phyloP scores from a whole-genome alignment of 1,140 invertebrate species.

The Dreissena rostriformis region DNA sequence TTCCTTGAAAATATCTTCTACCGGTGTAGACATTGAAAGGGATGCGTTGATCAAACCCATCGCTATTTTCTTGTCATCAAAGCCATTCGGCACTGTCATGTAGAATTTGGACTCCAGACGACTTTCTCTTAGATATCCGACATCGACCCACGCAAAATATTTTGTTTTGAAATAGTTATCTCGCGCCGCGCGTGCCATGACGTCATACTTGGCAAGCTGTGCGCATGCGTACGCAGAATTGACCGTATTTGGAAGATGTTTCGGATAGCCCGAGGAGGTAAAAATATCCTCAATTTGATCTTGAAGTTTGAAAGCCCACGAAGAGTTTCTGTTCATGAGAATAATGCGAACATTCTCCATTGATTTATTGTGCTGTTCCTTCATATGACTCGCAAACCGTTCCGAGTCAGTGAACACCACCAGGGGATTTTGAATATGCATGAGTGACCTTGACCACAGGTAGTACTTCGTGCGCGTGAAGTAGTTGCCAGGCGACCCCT shows the following conservation, averaged over 20 bases:
- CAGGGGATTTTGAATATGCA: conserved; percentile 55
- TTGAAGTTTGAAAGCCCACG: conserved; percentile 64
- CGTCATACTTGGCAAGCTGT: conserved; percentile 68
- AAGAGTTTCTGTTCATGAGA: conserved; percentile 36
- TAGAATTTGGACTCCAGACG: conserved; percentile 36
- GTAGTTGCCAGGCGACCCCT: conserved; percentile 39
- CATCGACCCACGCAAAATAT: conserved; percentile 69
- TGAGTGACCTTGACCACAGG: conserved; percentile 51
- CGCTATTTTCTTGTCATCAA: conserved; percentile 59
- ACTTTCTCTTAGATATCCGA: conserved; percentile 66
- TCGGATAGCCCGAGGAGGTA: conserved; percentile 57
- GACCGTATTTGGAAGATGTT: conserved; percentile 63
- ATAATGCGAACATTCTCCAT: conserved; percentile 55
- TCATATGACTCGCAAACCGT: conserved; percentile 43
- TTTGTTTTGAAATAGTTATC: conserved; percentile 61
- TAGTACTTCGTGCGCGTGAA: conserved; percentile 46
- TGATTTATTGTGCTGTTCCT: conserved; percentile 24
- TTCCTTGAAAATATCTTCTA: conserved; percentile 57
- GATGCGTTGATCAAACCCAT: conserved; percentile 51
- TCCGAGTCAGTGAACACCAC: conserved; percentile 66
- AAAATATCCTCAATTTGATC: conserved; percentile 63
- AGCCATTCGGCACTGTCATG: conserved; percentile 57
- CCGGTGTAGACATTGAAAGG: neutral
- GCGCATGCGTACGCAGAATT: conserved; percentile 62
- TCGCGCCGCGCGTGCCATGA: conserved; percentile 46